Evolutionary conservation across 2,888 invertebrate species (phyloP).

Genomic region (Drosophila ezoana): DNA sequence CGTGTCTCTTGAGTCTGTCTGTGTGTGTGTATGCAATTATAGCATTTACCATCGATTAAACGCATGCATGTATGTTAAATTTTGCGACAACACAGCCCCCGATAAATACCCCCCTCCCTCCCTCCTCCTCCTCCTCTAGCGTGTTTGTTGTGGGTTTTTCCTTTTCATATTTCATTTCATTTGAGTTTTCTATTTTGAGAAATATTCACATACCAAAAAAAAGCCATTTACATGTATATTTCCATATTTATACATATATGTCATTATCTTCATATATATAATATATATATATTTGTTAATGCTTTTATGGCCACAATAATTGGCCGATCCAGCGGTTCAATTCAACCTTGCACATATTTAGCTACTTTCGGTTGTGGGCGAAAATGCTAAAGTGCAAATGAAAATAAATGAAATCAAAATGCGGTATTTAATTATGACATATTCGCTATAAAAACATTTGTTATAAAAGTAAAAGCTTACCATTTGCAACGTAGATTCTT

Average conservation of each 20-base stretch:
- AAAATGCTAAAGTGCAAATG: too few species aligned
- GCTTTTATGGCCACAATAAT: slow-evolving; percentile 26
- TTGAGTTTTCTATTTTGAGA: slow-evolving; percentile 69
- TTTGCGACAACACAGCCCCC: slow-evolving; percentile 14
- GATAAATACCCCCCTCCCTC: not conserved
- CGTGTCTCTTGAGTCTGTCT: slow-evolving; percentile 46
- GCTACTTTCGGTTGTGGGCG: too few species aligned
- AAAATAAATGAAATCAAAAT: too few species aligned
- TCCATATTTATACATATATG: too few species aligned
- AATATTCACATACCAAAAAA: slow-evolving; percentile 36
- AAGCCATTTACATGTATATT: slow-evolving; percentile 25
- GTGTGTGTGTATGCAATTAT: slow-evolving; percentile 68
- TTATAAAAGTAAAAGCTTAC: too few species aligned
- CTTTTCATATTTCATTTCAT: slow-evolving; percentile 33
- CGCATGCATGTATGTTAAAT: slow-evolving; percentile 61
- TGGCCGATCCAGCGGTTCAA: slow-evolving; percentile 18
- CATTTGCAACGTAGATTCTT: too few species aligned
- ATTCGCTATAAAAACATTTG: too few species aligned
- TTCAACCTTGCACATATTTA: not conserved
- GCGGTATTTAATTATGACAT: too few species aligned
- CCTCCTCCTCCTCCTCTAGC: not conserved
- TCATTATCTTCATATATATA: slow-evolving; percentile 21
- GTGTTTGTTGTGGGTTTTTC: slow-evolving; percentile 35
- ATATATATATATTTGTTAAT: slow-evolving; percentile 22
- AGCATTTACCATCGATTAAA: slow-evolving; percentile 75